phyloP scores from a whole-genome alignment of 2,113 vertebrate genomes.

The Lycocorax pyrrhopterus region DNA sequence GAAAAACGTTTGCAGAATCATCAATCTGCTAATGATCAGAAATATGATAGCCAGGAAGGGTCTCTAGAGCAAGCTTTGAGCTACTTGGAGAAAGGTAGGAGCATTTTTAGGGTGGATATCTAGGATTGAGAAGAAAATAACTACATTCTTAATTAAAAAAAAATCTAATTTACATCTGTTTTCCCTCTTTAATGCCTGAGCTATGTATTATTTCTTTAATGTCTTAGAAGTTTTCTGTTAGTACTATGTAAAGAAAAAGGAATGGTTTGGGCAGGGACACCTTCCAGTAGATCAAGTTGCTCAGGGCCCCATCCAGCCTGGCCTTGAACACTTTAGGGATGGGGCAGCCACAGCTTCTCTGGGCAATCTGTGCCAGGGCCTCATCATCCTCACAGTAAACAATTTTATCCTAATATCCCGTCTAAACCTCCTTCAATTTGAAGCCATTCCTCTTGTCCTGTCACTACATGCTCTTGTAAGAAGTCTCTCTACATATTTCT shows the following conservation, averaged over 20 bases:
- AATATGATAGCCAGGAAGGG: constrained; percentile 37
- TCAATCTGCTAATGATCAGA: neutral
- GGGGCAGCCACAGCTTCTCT: neutral
- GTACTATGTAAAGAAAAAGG: neutral
- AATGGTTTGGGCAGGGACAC: neutral
- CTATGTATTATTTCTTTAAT: neutral
- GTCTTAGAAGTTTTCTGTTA: neutral
- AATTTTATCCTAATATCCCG: neutral
- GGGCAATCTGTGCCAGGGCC: neutral
- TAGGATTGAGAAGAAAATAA: neutral
- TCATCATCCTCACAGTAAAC: neutral
- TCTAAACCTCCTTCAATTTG: neutral
- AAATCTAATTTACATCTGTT: neutral
- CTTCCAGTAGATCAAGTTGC: neutral
- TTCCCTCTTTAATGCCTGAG: neutral
- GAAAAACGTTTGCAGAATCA: neutral
- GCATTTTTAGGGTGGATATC: neutral
- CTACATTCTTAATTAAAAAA: neutral
- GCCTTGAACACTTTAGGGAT: neutral
- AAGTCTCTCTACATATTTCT: neutral
- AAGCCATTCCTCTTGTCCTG: neutral
- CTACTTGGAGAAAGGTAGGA: constrained; percentile 76
- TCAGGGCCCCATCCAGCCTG: neutral
- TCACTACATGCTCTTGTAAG: neutral
- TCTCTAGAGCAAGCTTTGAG: constrained; percentile 74